Base-by-base conservation (phyloP, 2,888 invertebrate species). In the Mellilla xanthometata region DNA sequence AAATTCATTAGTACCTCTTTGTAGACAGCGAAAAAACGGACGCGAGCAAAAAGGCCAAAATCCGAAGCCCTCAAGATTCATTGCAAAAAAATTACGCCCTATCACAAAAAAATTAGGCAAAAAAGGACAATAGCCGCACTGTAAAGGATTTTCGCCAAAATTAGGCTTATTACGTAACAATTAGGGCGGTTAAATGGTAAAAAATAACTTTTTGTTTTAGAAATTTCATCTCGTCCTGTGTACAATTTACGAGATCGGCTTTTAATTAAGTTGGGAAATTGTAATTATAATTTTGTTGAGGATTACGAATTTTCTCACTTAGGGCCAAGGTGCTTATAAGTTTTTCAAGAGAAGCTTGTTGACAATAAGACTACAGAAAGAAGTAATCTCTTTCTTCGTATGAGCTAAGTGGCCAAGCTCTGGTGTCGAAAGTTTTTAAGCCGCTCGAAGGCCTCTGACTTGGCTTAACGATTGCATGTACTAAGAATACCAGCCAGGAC, bases 111-210 rank as follows among this genome's bases (percentile, higher is more conserved):
- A 56, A 49, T 39, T 36, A 35, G 36, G 29, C 10, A 30, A 43
- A 52, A 52, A 27, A 24, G 29, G 31, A 49, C 49, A 57, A 51
- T 49, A 52, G 49, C 51, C 52, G 40, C 27, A 24, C 36, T 13
- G 26, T 28, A 33, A 30, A 48, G 42, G 38, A 44, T 43, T 49
- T 40, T 50, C 39, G 27, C 45, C 49, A 44, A 51, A 53, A 57
- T 58, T 55, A 35, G 39, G 34, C 43, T 38, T 54, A 56, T 58
- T 58, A 54, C 43, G 42, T 43, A 32, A 49, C 47, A 54, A 53
- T 58, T 58, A 58, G 40, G 49, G 15, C 31, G 46, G 35, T 41
- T 36, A 40, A 48, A 52, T 40, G 34, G 22, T 29, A 36, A 51
- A 47, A 44, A 48, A 50, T 40, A 40, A 45, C 49, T 42, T 51